Base-by-base conservation (phyloP, 2,888 invertebrate species). In the Ecliptopera silaceata region DNA sequence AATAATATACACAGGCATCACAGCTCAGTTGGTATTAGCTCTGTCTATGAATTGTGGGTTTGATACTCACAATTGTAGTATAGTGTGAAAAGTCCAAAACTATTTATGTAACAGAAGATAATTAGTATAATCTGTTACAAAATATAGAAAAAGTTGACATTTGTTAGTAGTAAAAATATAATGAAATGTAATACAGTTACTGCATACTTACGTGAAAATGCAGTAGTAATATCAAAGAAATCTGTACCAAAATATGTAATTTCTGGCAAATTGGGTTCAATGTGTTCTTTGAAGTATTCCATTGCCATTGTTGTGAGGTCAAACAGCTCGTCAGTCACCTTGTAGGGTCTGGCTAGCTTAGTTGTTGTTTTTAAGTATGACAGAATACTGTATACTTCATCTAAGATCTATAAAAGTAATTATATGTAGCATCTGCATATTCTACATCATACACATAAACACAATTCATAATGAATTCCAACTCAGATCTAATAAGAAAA, bases 301-400 rank as follows among this genome's bases (percentile, higher is more conserved):
- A 98, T 98, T 31, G 98, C 98, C 98, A 98, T 98, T 34, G 97
- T 97, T 34, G 97, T 97, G 64, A 98, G 93, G 90, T 98, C 98
- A 88, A 97, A 97, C 55, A 98, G 91, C 84, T 98, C 98, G 88
- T 98, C 98, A 6, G 97, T 97, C 59, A 98, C 97, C 86, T 97
- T 97, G 85, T 97, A 98, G 42, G 98, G 97, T 75, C 97, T 93
- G 64, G 95, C 95, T 70, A 97, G 86, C 80, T 96, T 96, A 20
- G 95, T 94, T 65, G 96, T 96, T 66, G 93, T 94, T 91, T 95
- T 95, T 66, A 98, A 94, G 81, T 97, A 96, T 69, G 94, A 93
- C 71, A 98, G 90, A 81, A 98, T 96, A 76, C 95, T 94, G 79
- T 96, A 95, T 58, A 98, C 96, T 91, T 98, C 98, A 91, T 98